These are phyloP conservation scores for Gandaritis pyraliata DNA, from an alignment of 2,888 invertebrate genomes.

Conservation along the genomic window DNA sequence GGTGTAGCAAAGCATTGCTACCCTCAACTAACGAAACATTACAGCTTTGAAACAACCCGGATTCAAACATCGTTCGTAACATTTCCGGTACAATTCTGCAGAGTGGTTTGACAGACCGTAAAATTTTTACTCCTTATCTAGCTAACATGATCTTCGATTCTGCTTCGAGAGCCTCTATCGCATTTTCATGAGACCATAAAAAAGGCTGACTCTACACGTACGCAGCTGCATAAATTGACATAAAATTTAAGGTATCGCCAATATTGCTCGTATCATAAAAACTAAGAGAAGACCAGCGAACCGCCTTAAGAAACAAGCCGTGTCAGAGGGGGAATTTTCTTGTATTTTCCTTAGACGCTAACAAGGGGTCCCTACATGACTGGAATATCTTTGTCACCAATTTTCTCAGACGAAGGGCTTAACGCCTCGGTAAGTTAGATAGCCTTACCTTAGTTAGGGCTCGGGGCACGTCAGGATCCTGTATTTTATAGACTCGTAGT, in stretches of 20 bases:
- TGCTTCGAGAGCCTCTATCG: slow-evolving; percentile 43
- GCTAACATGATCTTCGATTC: slow-evolving; percentile 40
- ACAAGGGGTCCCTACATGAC: slow-evolving; percentile 79
- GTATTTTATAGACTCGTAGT: slow-evolving; percentile 63
- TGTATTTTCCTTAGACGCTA: slow-evolving; percentile 73
- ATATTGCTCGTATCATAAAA: slow-evolving; percentile 63
- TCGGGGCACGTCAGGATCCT: slow-evolving; percentile 62
- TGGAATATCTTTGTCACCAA: slow-evolving; percentile 81
- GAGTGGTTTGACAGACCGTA: slow-evolving; percentile 34
- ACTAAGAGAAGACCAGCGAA: slow-evolving; percentile 60
- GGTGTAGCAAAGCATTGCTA: no score
- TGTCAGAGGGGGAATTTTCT: slow-evolving; percentile 69
- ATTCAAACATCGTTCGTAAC: slow-evolving; percentile 8
- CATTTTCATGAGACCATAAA: slow-evolving; percentile 54
- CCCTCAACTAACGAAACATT: no score
- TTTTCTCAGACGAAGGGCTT: slow-evolving; percentile 76
- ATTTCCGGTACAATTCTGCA: slow-evolving; percentile 19
- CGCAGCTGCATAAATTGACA: slow-evolving; percentile 66
- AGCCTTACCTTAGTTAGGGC: slow-evolving; percentile 67
- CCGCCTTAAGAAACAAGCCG: slow-evolving; percentile 65
- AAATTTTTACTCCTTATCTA: slow-evolving; percentile 38
- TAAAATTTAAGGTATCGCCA: slow-evolving; percentile 68
- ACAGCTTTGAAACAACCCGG: slow-evolving; percentile 2
- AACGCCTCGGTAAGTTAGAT: slow-evolving; percentile 72
- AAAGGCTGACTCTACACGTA: slow-evolving; percentile 48